Base-by-base conservation (phyloP, 2,113 vertebrate genomes). In the Mionectes macconnelli region DNA sequence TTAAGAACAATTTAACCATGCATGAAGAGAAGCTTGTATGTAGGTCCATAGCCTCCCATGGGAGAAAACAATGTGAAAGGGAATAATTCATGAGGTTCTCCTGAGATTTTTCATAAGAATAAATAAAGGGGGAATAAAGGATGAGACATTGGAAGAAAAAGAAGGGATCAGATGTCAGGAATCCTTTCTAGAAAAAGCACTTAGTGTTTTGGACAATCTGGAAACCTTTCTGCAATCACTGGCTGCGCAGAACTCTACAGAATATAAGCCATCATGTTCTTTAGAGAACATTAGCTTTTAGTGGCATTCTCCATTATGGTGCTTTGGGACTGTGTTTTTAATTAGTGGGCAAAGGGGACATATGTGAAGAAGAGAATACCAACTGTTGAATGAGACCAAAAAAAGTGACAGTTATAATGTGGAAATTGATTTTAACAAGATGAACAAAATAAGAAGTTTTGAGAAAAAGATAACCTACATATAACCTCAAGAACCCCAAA, bases 301-400 rank as follows among this genome's bases (percentile, higher is more conserved):
- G 13, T n/a, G 8, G 27, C 35, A 76, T 39, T n/a, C 68, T 87
- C 12, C 14, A 17, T 30, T 75, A 67, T 3, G 3, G 9, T 37
- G 10, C 12, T 66, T 22, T 37, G 8, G 10, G 21, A 3, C 35
- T 52, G 14, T 23, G 15, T 20, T 37, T 87, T 59, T 31, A 14
- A 40, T 74, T 44, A 44, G 1, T 6, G 19, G 7, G 4, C 0
- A 2, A 21, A 62, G 3, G 3, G 3, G 10, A 16, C 77, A 66
- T 24, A 50, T 8, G 6, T 35, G 19, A 80, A n/a, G 14, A 77
- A 72, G 31, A 69, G 28, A 81, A 81, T 67, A 8, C 2, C 8
- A 2, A 78, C 28, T 94, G 8, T 3, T 30, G 69, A 89, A 53
- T 12, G 9, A 47, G 11, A 68, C 2, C 1, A 50, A 45, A 73